These are phyloP conservation scores for Galerucella nymphaeae DNA, from an alignment of 2,888 invertebrate species.

Conservation along the genomic window DNA sequence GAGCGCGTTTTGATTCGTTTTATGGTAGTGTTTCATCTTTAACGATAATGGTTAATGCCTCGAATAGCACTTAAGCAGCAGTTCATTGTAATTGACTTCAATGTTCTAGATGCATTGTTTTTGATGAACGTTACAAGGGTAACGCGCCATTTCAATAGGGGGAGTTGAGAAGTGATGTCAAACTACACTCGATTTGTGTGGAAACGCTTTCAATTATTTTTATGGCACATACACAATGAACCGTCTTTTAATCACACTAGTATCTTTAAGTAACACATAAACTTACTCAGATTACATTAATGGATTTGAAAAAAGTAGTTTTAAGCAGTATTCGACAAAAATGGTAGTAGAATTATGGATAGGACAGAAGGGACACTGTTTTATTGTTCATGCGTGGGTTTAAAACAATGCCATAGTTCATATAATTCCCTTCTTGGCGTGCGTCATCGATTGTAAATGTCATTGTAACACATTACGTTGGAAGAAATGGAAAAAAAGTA, in stretches of 20 bases:
- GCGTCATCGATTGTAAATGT: too few relatives aligned
- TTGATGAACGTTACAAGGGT: slow-evolving; percentile 16
- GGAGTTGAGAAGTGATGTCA: slow-evolving; percentile 2
- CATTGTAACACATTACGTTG: too few relatives aligned
- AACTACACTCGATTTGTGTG: slow-evolving; percentile 1
- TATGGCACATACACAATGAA: background rate
- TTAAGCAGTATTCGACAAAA: background rate
- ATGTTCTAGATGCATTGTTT: slow-evolving; percentile 22
- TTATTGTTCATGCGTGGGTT: too few relatives aligned
- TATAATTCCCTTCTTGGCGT: too few relatives aligned
- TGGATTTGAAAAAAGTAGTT: background rate
- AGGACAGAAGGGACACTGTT: too few relatives aligned
- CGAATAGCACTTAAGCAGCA: slow-evolving; percentile 29
- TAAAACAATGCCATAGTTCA: too few relatives aligned
- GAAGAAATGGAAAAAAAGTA: too few relatives aligned
- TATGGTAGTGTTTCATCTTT: slow-evolving; percentile 36
- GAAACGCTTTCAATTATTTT: background rate
- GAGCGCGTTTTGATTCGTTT: slow-evolving; percentile 36
- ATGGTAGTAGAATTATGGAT: too few relatives aligned
- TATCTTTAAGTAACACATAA: background rate
- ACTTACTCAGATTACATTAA: background rate
- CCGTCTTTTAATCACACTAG: background rate
- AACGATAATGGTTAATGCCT: slow-evolving; percentile 39
- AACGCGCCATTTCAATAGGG: background rate
- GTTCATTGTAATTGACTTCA: slow-evolving; percentile 31